These are phyloP conservation scores for Brachypteracias leptosomus DNA, from an alignment of 2,113 vertebrate species.

Conservation along the genomic window DNA sequence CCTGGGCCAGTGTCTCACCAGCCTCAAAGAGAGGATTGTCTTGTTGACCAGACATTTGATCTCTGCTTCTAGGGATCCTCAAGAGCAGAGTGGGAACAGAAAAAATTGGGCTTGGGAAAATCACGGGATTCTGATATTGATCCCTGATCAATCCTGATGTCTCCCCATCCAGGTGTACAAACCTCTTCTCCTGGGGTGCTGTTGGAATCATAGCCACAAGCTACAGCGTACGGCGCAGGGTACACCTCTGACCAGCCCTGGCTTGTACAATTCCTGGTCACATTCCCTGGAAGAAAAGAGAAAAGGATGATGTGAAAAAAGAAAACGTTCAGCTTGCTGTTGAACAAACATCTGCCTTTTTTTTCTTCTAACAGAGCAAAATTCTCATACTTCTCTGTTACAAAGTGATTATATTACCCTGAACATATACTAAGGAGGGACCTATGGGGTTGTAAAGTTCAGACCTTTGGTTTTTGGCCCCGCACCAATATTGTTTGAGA, in stretches of 20 bases:
- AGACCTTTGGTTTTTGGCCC: not conserved
- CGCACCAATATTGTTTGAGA: not conserved
- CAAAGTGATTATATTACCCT: not conserved
- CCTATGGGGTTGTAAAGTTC: not conserved
- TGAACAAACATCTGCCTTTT: not conserved
- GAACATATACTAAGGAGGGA: not conserved
- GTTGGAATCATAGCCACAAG: slow-evolving; percentile 85
- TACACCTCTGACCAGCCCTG: slow-evolving; percentile 86
- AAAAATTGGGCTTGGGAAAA: rapidly evolving
- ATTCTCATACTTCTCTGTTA: not conserved
- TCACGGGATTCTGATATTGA: rapidly evolving
- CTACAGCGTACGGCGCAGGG: slow-evolving; percentile 76
- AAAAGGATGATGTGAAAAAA: not conserved
- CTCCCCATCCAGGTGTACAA: not conserved
- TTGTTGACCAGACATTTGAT: not conserved
- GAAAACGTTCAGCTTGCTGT: rapidly evolving
- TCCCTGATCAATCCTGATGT: not conserved
- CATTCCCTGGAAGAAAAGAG: slow-evolving; percentile 78
- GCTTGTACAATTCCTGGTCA: slow-evolving; percentile 87
- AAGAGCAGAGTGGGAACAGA: not conserved
- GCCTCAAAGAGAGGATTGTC: rapidly evolving
- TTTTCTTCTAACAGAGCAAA: not conserved
- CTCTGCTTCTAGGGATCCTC: not conserved
- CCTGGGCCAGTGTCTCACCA: too few relatives aligned
- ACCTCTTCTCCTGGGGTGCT: slow-evolving; percentile 79